phyloP scores from a whole-genome alignment of 2,888 invertebrate species.

The Willowsia nigromaculata region DNA sequence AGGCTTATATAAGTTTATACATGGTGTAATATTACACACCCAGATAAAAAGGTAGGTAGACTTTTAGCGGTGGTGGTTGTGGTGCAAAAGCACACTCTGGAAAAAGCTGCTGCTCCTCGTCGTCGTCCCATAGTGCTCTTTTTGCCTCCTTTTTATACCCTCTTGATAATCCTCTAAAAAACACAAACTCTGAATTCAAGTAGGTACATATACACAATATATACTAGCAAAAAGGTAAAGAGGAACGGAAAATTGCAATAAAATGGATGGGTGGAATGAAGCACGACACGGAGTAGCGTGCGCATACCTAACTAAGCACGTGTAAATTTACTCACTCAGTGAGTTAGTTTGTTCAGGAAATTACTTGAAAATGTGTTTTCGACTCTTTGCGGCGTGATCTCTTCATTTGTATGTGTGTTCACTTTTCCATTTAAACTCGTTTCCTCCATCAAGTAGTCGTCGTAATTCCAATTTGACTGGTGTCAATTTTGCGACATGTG shows the following conservation, averaged over 20 bases:
- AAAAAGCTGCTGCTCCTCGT: conserved; percentile 52
- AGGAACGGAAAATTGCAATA: background rate
- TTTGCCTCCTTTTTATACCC: background rate
- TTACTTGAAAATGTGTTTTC: conserved; percentile 3
- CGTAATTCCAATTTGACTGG: conserved; percentile 58
- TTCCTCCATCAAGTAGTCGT: background rate
- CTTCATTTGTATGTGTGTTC: background rate
- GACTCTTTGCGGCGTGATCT: background rate
- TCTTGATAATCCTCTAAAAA: background rate
- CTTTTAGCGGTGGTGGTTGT: background rate
- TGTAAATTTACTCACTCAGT: conserved; percentile 19
- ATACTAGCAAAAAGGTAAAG: background rate
- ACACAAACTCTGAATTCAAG: background rate
- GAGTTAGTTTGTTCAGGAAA: conserved; percentile 13
- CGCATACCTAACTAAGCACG: background rate
- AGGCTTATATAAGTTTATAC: background rate
- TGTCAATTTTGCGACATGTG: conserved; percentile 69
- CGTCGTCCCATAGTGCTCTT: background rate
- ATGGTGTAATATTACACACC: background rate
- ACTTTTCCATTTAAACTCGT: background rate
- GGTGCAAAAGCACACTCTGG: conserved; percentile 15
- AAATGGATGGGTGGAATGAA: background rate
- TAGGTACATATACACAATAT: background rate
- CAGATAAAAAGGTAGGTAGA: background rate
- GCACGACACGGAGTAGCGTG: background rate